Percentiles rank a stretch among this genome's conserved stretches.
Evolutionary conservation across 2,888 invertebrate species (phyloP).

Genomic region (Rotaria magnacalcarata): DNA sequence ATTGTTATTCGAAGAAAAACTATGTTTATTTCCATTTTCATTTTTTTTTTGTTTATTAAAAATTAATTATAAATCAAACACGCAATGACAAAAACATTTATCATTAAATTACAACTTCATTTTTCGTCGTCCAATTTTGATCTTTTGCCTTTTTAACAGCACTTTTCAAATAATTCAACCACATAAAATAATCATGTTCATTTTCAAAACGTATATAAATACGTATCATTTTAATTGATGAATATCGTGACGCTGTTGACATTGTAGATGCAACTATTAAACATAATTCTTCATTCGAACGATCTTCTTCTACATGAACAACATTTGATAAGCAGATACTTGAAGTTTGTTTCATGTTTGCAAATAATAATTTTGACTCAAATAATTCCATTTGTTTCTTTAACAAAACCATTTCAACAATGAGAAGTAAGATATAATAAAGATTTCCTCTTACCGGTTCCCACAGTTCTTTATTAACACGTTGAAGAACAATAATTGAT

Average conservation of each 20-base stretch:
- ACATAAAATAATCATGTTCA: background rate
- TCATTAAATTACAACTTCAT: background rate
- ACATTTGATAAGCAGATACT: background rate
- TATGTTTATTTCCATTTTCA: too few relatives aligned
- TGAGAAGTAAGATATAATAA: too few relatives aligned
- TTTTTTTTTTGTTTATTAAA: too few relatives aligned
- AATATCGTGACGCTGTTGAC: background rate
- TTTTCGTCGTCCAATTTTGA: background rate
- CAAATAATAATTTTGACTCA: background rate
- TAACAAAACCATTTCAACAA: too few relatives aligned
- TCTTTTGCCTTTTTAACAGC: background rate
- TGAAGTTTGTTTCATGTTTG: background rate
- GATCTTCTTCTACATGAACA: background rate
- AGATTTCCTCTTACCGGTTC: background rate
- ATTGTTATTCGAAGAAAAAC: too few relatives aligned
- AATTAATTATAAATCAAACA: too few relatives aligned
- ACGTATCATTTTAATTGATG: background rate
- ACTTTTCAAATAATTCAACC: background rate
- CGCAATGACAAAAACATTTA: too few relatives aligned
- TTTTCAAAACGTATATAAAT: background rate
- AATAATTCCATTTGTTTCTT: background rate
- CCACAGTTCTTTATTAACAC: background rate
- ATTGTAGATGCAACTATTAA: background rate
- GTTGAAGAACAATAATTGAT: background rate
- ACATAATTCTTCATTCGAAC: background rate